Base-by-base conservation (phyloP, 2,888 invertebrate species). In the Spisula solida region DNA sequence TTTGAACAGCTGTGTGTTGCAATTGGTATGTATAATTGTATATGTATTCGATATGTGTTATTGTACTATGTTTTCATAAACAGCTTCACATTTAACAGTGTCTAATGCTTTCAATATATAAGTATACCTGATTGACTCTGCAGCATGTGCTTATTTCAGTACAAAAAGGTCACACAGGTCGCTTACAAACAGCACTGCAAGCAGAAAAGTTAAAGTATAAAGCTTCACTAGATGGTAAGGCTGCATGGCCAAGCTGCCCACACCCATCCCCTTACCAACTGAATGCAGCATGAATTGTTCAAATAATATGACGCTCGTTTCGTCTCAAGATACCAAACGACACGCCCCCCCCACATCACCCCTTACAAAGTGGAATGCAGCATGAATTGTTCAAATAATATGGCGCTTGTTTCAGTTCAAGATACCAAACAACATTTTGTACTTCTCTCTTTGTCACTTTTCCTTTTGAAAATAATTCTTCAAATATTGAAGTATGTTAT, bases 131-230 rank as follows among this genome's bases (percentile, higher is more conserved):
- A 25, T 34, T 75, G 31, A 75, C 16, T 6, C 6, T 47, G 56
- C 34, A n/a, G 85, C 85, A 85, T 85, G 85, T 78, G 79, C 85
- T 78, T 85, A 79, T 92, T 92, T 91, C 92, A 92, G 92, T 92
- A 34, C 90, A 92, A 56, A 90, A 70, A 86, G 91, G 88, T 51
- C 92, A 90, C 88, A 87, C 84, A 55, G 87, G 86, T 14, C 91
- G 91, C 70, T 91, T 92, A 87, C 90, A 92, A 86, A 91, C 87
- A 86, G 89, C 92, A 8, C 87, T 92, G 16, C 87, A 90, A 34
- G 66, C 78, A 80, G 92, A 92, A 87, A 89, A 88, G 84, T 85
- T 91, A 83, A 80, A 29, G 83, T 85, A 60, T 87, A 92, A 90
- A 86, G 88, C 90, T 66, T 81, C 75, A 29, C 41, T 88, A 82